Percentiles rank a stretch among this genome's conserved stretches.
These are phyloP conservation scores for Podotricha telesiphe DNA, from an alignment of 2,888 invertebrate genomes.

Conservation along the genomic window DNA sequence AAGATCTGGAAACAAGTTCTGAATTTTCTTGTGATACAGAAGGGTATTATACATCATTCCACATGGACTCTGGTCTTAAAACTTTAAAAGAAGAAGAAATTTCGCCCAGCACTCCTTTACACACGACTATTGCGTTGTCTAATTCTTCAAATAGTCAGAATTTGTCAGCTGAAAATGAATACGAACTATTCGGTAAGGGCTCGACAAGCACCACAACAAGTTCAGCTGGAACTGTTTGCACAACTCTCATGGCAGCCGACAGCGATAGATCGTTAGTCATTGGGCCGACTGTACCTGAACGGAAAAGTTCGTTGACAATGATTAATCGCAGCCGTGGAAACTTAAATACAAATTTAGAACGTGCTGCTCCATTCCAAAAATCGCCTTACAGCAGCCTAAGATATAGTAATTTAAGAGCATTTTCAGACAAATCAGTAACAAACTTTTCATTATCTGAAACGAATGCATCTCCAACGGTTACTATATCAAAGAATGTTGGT, in stretches of 20 bases:
- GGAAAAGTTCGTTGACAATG: constrained; percentile 89
- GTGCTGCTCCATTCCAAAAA: constrained; percentile 71
- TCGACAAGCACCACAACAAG: constrained; percentile 96
- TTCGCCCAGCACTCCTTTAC: constrained; percentile 87
- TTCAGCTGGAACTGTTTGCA: constrained; percentile 95
- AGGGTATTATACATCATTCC: constrained; percentile 98
- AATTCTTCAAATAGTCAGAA: constrained; percentile 88
- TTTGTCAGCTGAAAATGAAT: constrained; percentile 92
- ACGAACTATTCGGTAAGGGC: constrained; percentile 95
- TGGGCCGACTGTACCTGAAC: constrained; percentile 91
- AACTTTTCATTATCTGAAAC: constrained; percentile 73
- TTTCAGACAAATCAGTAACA: constrained; percentile 63
- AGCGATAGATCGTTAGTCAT: constrained; percentile 85
- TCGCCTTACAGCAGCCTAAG: constrained; percentile 72
- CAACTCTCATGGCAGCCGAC: constrained; percentile 88
- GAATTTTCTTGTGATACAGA: constrained; percentile 98
- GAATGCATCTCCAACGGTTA: constrained; percentile 65
- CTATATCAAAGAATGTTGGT: constrained; percentile 72
- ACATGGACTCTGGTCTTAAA: constrained; percentile 96
- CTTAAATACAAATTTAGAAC: constrained; percentile 83
- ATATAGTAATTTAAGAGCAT: constrained; percentile 66
- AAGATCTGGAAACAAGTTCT: constrained; percentile 94
- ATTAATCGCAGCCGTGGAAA: constrained; percentile 80
- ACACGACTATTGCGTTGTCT: constrained; percentile 87
- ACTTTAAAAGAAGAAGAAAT: constrained; percentile 89